Conservation (phyloP, 2,113 vertebrate genomes). For the Alectura lathami region DNA sequence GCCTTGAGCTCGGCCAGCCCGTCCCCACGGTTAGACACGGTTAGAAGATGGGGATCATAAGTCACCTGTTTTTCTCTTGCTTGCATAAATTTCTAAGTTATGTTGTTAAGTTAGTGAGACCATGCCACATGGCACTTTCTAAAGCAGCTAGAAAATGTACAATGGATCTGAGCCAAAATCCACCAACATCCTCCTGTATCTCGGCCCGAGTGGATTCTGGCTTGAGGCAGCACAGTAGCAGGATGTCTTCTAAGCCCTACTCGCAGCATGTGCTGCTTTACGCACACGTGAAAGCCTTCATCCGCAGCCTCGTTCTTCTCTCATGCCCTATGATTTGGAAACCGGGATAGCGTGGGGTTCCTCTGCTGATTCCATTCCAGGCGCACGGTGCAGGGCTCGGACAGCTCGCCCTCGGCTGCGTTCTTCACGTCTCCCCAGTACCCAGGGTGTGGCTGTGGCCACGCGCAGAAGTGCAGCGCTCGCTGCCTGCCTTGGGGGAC, state of each 20-base stretch:
- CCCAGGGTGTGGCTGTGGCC: background rate
- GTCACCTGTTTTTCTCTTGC: background rate
- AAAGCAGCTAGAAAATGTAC: background rate
- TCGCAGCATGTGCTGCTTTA: background rate
- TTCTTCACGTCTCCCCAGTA: background rate
- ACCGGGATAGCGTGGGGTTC: background rate
- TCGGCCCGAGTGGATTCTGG: background rate
- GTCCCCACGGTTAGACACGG: too few relatives aligned
- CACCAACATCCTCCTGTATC: background rate
- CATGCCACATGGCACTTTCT: background rate
- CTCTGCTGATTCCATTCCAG: background rate
- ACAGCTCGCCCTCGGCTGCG: background rate
- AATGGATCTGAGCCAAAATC: background rate
- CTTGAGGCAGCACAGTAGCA: background rate
- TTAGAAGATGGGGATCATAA: background rate
- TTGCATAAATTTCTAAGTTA: background rate
- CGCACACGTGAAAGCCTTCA: background rate
- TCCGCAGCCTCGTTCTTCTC: background rate
- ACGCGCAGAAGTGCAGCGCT: rapidly evolving
- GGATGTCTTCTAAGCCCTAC: background rate
- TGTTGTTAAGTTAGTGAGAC: background rate
- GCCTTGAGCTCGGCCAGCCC: background rate
- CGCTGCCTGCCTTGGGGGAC: rapidly evolving
- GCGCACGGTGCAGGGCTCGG: background rate
- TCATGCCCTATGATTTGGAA: background rate